Conservation (phyloP, 2,113 vertebrate genomes). For the Tenebrosternarchus preto region DNA sequence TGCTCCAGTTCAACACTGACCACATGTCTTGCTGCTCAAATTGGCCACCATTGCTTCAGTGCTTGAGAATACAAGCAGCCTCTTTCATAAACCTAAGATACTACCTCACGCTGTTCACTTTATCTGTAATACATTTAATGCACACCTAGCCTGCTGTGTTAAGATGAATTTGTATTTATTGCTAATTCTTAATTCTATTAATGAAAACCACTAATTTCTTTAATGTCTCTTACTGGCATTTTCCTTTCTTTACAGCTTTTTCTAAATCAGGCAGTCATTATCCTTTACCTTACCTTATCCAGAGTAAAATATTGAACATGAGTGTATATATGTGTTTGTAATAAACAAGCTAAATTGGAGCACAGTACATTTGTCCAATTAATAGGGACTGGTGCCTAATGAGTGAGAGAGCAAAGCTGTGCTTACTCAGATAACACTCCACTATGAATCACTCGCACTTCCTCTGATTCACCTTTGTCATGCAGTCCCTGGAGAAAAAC, state of each 20-base stretch:
- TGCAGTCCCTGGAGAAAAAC: slow-evolving; percentile 6
- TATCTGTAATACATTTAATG: not conserved
- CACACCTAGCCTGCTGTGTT: not conserved
- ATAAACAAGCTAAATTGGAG: slow-evolving; percentile 20
- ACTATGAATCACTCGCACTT: not conserved
- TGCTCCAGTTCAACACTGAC: not conserved
- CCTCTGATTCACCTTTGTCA: not conserved
- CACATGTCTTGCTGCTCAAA: not conserved
- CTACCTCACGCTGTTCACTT: no score
- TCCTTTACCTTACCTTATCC: not conserved
- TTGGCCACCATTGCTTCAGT: not conserved
- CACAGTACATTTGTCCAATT: not conserved
- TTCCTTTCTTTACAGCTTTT: not conserved
- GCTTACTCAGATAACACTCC: not conserved
- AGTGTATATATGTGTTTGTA: slow-evolving; percentile 9
- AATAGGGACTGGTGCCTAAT: slow-evolving; percentile 5
- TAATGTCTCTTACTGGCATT: not conserved
- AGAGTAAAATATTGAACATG: not conserved
- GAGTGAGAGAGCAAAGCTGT: slow-evolving; percentile 12
- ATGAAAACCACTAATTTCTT: not conserved
- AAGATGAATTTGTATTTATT: not conserved
- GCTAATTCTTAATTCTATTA: not conserved
- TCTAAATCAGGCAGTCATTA: not conserved
- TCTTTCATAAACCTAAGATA: no score
- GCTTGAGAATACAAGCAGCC: not conserved